phyloP scores from a whole-genome alignment of 2,797 vertebrate genomes.

The Darevskia mixta region DNA sequence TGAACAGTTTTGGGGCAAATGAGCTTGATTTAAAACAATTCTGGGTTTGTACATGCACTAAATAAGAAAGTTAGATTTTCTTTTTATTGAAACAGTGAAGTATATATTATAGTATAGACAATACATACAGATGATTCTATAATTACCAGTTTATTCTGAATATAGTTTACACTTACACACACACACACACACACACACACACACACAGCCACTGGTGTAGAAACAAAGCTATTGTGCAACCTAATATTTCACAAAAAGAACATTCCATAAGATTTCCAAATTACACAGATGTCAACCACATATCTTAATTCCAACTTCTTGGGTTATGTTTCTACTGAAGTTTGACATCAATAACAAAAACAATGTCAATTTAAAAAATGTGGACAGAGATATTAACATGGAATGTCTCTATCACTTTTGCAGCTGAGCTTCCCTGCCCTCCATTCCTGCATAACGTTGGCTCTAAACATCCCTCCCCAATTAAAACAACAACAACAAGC shows the following conservation, averaged over 20 bases:
- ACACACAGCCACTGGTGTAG: background rate
- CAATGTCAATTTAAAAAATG: background rate
- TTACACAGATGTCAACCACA: background rate
- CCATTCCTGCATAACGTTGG: background rate
- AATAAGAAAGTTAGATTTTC: background rate
- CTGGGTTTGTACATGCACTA: background rate
- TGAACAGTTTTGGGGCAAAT: constrained; percentile 10
- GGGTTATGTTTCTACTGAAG: background rate
- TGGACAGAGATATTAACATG: background rate
- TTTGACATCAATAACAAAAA: background rate
- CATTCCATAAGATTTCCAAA: background rate
- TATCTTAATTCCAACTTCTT: background rate
- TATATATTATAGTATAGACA: background rate
- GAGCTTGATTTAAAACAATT: background rate
- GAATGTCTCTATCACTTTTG: constrained; percentile 11
- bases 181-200: too few species aligned
- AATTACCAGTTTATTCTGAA: background rate
- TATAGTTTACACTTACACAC: background rate
- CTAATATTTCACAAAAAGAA: background rate
- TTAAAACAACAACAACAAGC: constrained; percentile 49
- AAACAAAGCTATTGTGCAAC: background rate
- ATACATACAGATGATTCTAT: background rate
- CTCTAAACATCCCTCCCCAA: constrained; percentile 53
- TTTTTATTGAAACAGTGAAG: background rate
- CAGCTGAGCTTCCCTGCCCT: background rate